Conservation (phyloP, 2,113 vertebrate genomes). For the Hystrix brachyura region DNA sequence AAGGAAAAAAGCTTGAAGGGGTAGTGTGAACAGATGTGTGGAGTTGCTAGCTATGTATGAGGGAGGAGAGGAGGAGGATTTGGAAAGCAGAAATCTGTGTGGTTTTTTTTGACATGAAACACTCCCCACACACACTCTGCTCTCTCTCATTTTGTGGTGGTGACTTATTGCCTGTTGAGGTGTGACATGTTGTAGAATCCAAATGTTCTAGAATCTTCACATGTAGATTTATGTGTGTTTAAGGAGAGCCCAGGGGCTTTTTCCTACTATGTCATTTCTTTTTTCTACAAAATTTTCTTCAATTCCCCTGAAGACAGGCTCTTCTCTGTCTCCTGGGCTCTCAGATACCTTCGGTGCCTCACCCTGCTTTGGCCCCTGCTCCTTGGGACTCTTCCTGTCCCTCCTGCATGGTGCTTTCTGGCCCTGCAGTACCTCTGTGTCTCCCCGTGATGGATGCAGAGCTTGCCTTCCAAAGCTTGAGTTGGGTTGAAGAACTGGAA, state of each 20-base stretch:
- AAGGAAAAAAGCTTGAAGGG: background rate
- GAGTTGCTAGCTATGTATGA: background rate
- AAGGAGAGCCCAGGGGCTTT: background rate
- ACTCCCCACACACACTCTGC: too few species aligned
- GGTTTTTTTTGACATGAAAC: background rate
- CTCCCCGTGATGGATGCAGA: fast-evolving
- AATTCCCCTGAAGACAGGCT: background rate
- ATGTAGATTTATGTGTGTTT: background rate
- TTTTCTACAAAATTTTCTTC: background rate
- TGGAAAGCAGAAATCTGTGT: slow-evolving; percentile 1
- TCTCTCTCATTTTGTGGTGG: background rate
- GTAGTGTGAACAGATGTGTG: background rate
- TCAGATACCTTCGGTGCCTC: background rate
- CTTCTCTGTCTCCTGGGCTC: background rate
- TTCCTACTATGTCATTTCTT: background rate
- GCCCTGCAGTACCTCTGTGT: background rate
- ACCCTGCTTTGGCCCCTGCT: background rate
- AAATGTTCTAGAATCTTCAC: background rate
- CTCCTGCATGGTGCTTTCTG: background rate
- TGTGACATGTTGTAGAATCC: background rate
- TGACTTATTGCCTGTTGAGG: background rate
- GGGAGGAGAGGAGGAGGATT: background rate
- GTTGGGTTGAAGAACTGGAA: background rate
- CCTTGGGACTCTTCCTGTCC: background rate
- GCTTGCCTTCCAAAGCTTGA: background rate